Conservation (phyloP, 2,888 invertebrate species). For the Latrodectus hesperus region DNA sequence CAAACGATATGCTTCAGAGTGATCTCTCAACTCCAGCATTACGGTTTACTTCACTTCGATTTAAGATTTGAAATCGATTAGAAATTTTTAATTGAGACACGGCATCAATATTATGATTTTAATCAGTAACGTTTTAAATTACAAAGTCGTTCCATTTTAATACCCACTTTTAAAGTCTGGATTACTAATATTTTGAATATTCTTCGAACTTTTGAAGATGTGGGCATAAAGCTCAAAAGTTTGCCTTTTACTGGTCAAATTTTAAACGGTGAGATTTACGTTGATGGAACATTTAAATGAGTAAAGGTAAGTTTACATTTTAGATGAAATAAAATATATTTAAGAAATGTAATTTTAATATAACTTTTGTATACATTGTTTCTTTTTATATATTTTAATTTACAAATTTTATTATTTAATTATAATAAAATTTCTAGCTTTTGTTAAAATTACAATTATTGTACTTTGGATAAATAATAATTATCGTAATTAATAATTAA, state of each 20-base stretch:
- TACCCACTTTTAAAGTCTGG: neutral
- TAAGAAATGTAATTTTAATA: too few relatives aligned
- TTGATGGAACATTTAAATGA: conserved; percentile 46
- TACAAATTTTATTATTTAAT: too few relatives aligned
- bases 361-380: too few relatives aligned
- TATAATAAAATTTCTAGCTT: too few relatives aligned
- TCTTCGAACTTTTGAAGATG: too few relatives aligned
- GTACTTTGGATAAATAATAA: too few relatives aligned
- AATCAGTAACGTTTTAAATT: conserved; percentile 1
- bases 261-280: too few relatives aligned
- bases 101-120: neutral
- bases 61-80: neutral
- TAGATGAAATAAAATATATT: too few relatives aligned
- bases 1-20: neutral
- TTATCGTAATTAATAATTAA: too few relatives aligned
- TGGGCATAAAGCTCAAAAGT: too few relatives aligned
- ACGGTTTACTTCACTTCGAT: conserved; percentile 8
- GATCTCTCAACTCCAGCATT: neutral
- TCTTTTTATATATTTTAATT: too few relatives aligned
- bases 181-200: neutral
- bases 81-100: neutral
- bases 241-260: neutral
- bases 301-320: conserved; percentile 34
- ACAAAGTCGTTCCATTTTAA: neutral
- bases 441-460: too few relatives aligned